These are phyloP conservation scores for Lysiphlebus fabarum DNA, from an alignment of 1,140 invertebrate species.

Conservation along the genomic window DNA sequence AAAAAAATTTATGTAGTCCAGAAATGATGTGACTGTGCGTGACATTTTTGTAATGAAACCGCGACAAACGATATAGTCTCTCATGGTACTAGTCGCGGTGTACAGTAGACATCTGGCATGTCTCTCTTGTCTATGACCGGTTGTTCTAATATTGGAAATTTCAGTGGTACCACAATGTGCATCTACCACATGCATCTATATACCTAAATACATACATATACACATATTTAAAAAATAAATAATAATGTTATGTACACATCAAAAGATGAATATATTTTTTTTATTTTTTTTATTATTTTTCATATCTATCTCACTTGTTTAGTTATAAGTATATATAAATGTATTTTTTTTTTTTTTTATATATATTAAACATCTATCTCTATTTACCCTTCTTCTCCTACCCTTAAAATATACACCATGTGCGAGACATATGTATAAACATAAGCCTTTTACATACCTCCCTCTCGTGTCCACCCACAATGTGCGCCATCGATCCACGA, in stretches of 20 bases:
- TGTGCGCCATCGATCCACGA: slow-evolving; percentile 30
- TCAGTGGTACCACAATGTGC: slow-evolving; percentile 28
- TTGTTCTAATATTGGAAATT: slow-evolving; percentile 55
- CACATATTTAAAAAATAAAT: not conserved
- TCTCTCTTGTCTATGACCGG: slow-evolving; percentile 43
- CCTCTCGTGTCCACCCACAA: not conserved
- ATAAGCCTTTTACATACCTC: slow-evolving; percentile 36
- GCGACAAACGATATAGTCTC: slow-evolving; percentile 34
- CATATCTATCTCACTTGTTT: not conserved
- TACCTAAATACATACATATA: not conserved
- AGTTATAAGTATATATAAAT: slow-evolving; percentile 10
- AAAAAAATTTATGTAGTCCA: not conserved
- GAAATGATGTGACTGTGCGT: slow-evolving; percentile 39
- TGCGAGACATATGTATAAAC: slow-evolving; percentile 55
- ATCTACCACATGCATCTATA: too few species aligned
- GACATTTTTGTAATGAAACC: slow-evolving; percentile 54
- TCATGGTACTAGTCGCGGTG: slow-evolving; percentile 29
- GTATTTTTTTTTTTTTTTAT: too few species aligned
- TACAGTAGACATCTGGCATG: slow-evolving; percentile 51
- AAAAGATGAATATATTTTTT: too few species aligned
- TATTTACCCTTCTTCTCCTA: slow-evolving; percentile 29
- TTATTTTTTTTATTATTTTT: too few species aligned
- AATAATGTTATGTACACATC: too few species aligned
- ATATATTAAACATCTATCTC: not conserved
- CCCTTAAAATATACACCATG: slow-evolving; percentile 40